Evolutionary conservation across 2,113 vertebrate genomes (phyloP).

Genomic region (Typhlomys cinereus): DNA sequence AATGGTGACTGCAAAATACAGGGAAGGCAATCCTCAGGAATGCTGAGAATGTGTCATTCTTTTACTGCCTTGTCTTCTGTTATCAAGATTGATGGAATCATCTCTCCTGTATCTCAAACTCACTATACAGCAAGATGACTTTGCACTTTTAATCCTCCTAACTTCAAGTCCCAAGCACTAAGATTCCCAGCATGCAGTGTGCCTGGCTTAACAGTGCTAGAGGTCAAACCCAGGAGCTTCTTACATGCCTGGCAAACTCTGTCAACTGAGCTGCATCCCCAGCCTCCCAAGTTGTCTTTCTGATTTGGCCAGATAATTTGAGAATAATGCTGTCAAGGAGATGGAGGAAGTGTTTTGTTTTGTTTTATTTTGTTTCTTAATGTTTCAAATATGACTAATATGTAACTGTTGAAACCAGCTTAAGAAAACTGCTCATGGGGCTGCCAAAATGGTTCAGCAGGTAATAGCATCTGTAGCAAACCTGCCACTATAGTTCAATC

Average conservation of each 20-base stretch:
- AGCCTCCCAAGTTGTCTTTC: neutral
- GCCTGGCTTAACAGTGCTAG: neutral
- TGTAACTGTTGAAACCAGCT: neutral
- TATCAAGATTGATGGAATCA: neutral
- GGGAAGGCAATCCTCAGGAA: neutral
- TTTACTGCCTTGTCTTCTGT: neutral
- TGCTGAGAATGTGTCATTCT: neutral
- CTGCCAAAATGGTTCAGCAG: too few species aligned
- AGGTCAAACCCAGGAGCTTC: neutral
- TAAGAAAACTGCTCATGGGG: conserved; percentile 4
- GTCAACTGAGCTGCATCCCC: neutral
- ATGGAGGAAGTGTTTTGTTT: too few species aligned
- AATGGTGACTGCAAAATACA: neutral
- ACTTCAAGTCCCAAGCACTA: neutral
- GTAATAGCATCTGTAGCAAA: too few species aligned
- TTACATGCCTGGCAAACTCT: neutral
- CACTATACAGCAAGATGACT: neutral
- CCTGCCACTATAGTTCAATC: too few species aligned
- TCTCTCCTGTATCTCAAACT: neutral
- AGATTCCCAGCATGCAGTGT: neutral
- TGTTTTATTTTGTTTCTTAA: neutral
- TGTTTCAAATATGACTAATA: neutral
- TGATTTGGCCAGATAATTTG: neutral
- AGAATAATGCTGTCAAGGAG: neutral
- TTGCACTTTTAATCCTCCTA: neutral